phyloP scores from a whole-genome alignment of 2,113 vertebrate genomes.

The Pelodiscus sinensis region DNA sequence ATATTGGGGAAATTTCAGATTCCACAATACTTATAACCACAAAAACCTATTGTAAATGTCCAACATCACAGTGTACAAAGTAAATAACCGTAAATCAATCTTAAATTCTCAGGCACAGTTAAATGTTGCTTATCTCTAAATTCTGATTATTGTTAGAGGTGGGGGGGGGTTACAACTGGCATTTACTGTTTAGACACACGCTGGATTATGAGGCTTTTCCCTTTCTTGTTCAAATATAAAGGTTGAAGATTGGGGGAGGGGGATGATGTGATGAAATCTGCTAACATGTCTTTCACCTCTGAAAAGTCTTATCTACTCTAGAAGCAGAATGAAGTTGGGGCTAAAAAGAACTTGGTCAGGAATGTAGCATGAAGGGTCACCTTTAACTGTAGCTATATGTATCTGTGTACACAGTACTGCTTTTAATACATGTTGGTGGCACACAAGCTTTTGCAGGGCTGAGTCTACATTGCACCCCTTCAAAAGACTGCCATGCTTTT shows the following conservation, averaged over 20 bases:
- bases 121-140: neutral
- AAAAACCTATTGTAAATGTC: neutral
- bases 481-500: neutral
- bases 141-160: neutral
- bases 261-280: neutral
- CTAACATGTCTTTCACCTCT: neutral
- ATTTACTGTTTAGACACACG: too few relatives aligned
- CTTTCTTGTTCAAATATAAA: neutral
- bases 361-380: neutral
- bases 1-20: neutral
- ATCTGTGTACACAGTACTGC: neutral
- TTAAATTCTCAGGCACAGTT: neutral
- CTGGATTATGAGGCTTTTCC: too few relatives aligned
- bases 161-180: neutral
- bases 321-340: neutral
- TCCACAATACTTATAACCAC: neutral
- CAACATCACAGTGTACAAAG: neutral
- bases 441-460: fast-evolving
- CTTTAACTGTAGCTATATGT: neutral
- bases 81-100: neutral
- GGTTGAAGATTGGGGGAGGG: too few relatives aligned
- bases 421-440: neutral
- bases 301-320: neutral
- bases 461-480: fast-evolving
- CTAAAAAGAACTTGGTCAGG: neutral